Evolutionary conservation across 2,888 invertebrate genomes (phyloP), one percentile per base, ranked within the genome.

Genomic region (Megaustenia siamemsis): DNA sequence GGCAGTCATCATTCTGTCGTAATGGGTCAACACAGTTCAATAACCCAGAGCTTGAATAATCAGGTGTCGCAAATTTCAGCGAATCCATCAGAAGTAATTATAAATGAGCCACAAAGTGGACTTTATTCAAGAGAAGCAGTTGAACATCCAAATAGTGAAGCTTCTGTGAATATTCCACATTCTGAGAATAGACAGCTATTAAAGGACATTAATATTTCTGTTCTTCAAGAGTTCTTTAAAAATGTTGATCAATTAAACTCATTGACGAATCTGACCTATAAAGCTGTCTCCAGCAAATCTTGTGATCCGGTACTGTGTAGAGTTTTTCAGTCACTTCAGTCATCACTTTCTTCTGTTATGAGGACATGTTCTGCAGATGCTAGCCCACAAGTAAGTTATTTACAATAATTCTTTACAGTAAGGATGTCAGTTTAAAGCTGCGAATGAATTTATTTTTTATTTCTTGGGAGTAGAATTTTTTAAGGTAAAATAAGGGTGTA

Each of bases 331-430:
- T 53, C 53, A 5, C 32, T 76, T 38, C 76, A 76, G 3, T 21
- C 21, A 35, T 73, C 71, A 12, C 71, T 73, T 3, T n/a, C 71
- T n/a, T 45, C 71, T 21, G 21, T 73, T 45, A 73, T 73, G 71
- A 38, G 35, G 12, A 45, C 71, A 43, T 15, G 21, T 12, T 45
- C 71, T 0, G 10, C 71, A 28, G 40, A 73, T 24, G 28, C 18
- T 1, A 45, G 38, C 45, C n/a, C n/a, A n/a, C 71, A 45, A 45
- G 71, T 73, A 73, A n/a, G 71, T 3, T 35, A 71, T 71, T 43
- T n/a, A 68, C 28, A 63, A 4, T 28, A 8, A 68, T 35, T 38
- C 21, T 8, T 12, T 6, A 35, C 4, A 32, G 63, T 6, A 63
- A 60, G 24, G n/a, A 60, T 28, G 28, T 60, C 4, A 28, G 28